phyloP scores from a whole-genome alignment of 2,113 vertebrate genomes.

The Felis catus region DNA sequence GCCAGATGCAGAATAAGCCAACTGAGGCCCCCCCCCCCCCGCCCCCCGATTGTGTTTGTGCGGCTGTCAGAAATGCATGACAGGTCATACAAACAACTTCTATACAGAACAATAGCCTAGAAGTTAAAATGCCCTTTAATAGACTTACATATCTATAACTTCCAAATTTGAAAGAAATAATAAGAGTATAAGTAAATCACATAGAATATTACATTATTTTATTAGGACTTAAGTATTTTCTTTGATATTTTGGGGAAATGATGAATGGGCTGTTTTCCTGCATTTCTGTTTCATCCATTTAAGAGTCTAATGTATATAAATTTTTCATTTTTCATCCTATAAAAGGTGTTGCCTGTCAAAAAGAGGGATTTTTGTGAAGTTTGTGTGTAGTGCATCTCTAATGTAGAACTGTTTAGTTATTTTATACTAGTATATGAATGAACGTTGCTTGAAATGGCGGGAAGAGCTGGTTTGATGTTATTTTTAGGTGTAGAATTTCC shows the following conservation, averaged over 20 bases:
- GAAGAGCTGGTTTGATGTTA: not conserved
- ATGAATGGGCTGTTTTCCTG: not conserved
- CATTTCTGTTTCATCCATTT: not conserved
- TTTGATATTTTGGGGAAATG: not conserved
- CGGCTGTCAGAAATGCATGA: too few relatives aligned
- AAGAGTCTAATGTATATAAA: not conserved
- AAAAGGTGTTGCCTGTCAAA: not conserved
- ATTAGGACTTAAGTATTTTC: not conserved
- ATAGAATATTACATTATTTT: not conserved
- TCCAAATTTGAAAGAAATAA: not conserved
- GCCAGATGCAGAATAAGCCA: too few relatives aligned
- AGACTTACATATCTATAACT: not conserved
- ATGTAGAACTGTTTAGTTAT: not conserved
- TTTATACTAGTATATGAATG: not conserved
- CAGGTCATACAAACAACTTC: too few relatives aligned
- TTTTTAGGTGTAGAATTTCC: not conserved
- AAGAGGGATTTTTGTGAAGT: not conserved
- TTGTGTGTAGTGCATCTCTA: not conserved
- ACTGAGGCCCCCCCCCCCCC: too few relatives aligned
- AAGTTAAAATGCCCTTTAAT: slow-evolving; percentile 24
- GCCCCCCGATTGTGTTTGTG: too few relatives aligned
- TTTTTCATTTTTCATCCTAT: not conserved
- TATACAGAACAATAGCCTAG: not conserved
- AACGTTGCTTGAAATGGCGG: not conserved
- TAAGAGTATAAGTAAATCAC: not conserved